These are phyloP conservation scores for Temnothorax curvispinosus DNA, from an alignment of 1,140 invertebrate species.

Conservation along the genomic window DNA sequence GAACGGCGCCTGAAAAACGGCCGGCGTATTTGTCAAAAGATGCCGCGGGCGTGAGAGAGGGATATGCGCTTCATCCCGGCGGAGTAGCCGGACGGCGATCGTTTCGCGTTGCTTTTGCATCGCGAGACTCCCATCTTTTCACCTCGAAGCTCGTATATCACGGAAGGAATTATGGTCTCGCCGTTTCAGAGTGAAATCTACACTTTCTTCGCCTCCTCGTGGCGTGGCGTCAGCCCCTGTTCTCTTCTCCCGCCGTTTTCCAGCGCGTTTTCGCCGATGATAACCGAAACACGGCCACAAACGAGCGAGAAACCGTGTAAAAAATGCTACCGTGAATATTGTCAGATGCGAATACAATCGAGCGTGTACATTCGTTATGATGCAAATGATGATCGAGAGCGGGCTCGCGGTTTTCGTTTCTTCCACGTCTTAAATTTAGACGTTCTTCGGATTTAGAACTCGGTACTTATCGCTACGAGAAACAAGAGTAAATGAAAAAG, in stretches of 20 bases:
- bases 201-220: conserved; percentile 45
- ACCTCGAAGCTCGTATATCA: conserved; percentile 69
- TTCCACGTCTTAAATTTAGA: not conserved
- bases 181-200: conserved; percentile 66
- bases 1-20: conserved; percentile 20
- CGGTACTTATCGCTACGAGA: not conserved
- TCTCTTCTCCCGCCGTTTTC: not conserved
- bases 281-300: no score
- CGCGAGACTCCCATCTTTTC: conserved; percentile 54
- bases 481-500: not conserved
- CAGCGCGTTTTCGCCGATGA: not conserved
- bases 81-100: conserved; percentile 66
- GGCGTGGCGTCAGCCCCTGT: not conserved
- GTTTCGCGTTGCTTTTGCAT: conserved; percentile 73
- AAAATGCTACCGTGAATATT: not conserved
- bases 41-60: conserved; percentile 56
- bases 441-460: not conserved
- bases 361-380: not conserved
- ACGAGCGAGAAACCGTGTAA: not conserved
- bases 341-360: not conserved
- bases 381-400: not conserved
- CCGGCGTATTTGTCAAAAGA: conserved; percentile 68
- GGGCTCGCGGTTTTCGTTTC: not conserved
- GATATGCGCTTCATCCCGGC: conserved; percentile 48
- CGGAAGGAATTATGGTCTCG: conserved; percentile 70